Base-by-base conservation (phyloP, 37 sponge, comb jelly and placozoan species). In the Halisarca cf. caerulea region DNA sequence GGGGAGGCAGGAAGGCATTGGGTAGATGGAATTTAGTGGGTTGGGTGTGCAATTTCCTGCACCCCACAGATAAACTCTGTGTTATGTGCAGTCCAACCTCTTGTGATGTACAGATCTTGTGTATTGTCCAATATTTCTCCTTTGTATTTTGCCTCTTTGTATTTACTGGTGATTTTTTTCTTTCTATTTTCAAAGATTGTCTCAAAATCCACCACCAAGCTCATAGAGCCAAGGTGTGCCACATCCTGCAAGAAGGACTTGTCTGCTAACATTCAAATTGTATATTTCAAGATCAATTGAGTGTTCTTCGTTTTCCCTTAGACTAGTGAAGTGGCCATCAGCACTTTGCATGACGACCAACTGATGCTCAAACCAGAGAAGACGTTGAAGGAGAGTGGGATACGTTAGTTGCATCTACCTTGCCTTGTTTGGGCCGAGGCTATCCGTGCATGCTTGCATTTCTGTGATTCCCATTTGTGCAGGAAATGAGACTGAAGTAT, bases 401-500 rank as follows among this genome's bases (percentile, higher is more conserved):
- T 89, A 23, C 44, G 89, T 89, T 80, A 79, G 89, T 66, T 44
- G 7, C 64, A 62, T 30, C 15, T 5, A n/a, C n/a, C n/a, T n/a
- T n/a, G n/a, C n/a, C n/a, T n/a, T n/a, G n/a, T n/a, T n/a, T n/a
- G n/a, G n/a, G n/a, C n/a, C n/a, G n/a, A n/a, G n/a, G n/a, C n/a
- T n/a, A n/a, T n/a, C n/a, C 33, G 15, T 30, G 58, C 21, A 25
- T 53, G 14, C 27, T 68, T 14, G 8, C 2, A 33, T 35, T 83
- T 58, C 21, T 83, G 55, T 27, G 3, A 59, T 58, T 21, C 40
- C 24, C 58, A 37, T 42, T 36, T 30, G 2, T 74, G 18, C 59
- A 89, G 90, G 43, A 40, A 85, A 89, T 74, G 90, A 89, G 60
- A 89, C 90, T 21, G 90, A 89, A 41, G n/a, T 89, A 45, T 85